Percentiles rank a stretch among this genome's conserved stretches.
Evolutionary conservation across 2,113 vertebrate species (phyloP).

Genomic region (Procavia capensis): DNA sequence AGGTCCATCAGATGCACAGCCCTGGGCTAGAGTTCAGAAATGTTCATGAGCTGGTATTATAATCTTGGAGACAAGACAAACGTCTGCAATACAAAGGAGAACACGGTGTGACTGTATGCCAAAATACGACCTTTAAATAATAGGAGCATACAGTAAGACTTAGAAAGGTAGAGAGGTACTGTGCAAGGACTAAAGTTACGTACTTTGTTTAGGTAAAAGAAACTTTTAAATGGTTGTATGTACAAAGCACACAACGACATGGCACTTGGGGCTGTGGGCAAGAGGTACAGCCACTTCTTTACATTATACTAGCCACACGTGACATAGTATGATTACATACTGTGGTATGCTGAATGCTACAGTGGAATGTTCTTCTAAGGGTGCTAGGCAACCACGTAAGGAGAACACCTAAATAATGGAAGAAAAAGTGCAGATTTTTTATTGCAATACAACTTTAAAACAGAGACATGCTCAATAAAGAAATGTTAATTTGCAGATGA

Average conservation of each 20-base stretch:
- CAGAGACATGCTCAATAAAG: background rate
- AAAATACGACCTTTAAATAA: background rate
- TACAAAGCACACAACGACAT: background rate
- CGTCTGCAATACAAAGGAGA: background rate
- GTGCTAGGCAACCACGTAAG: background rate
- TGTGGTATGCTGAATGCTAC: background rate
- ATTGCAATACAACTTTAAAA: slow-evolving; percentile 8
- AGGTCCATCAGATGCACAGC: background rate
- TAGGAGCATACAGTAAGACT: background rate
- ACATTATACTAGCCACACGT: background rate
- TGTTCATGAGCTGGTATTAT: background rate
- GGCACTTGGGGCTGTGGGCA: background rate
- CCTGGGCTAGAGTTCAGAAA: background rate
- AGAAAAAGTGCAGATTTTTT: background rate
- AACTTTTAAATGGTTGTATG: background rate
- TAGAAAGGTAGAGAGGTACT: background rate
- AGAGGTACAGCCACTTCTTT: background rate
- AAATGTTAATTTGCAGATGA: background rate
- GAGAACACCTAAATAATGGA: background rate
- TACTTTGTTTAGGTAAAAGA: background rate
- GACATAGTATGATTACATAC: background rate
- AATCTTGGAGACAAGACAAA: background rate
- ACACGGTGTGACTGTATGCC: background rate
- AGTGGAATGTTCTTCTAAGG: background rate
- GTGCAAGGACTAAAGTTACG: background rate